Base-by-base conservation (phyloP, 1,140 invertebrate genomes). In the Drosophila novamexicana region DNA sequence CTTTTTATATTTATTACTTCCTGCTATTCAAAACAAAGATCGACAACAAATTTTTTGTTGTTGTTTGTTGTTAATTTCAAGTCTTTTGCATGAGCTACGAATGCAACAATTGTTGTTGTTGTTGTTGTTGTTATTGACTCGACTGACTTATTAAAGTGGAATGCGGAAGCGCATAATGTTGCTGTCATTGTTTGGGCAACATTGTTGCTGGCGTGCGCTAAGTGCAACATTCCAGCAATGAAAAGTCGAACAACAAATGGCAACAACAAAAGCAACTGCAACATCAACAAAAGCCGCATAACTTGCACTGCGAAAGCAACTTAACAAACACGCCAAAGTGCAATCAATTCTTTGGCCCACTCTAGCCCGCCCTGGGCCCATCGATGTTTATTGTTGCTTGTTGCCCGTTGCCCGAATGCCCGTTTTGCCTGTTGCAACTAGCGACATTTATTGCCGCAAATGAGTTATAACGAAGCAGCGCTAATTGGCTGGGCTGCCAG, bases 121-220 rank as follows among this genome's bases (percentile, higher is more conserved):
- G 18, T 61, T 72, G 62, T 78, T 79, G 18, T 79, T 39, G 52
- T 49, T 34, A 34, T 75, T 8, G 45, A 75, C 14, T 75, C 54
- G 70, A 66, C 63, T 75, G 75, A 83, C 80, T 83, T 79, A 79
- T 82, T 82, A 79, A 71, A 67, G 59, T 61, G 66, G 80, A 75
- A 82, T 83, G 80, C 80, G 80, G 80, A 82, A 79, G 72, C 77
- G 49, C 18, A 18, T 37, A 18, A 40, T 73, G 68, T 54, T 34
- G 65, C 61, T 50, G 54, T 62, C 61, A 59, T 45, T 69, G 56
- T 64, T 67, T 64, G 72, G 49, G 58, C 62, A 52, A 67, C 78
- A 74, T 66, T 67, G 57, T 81, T 67, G 77, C 74, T 64, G 49
- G 62, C 40, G 58, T 64, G 36, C 53, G 64, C 66, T 76, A 54